Percentiles rank a stretch among this genome's conserved stretches.
Conservation (phyloP, 2,113 vertebrate species). For the Ochotona curzoniae region DNA sequence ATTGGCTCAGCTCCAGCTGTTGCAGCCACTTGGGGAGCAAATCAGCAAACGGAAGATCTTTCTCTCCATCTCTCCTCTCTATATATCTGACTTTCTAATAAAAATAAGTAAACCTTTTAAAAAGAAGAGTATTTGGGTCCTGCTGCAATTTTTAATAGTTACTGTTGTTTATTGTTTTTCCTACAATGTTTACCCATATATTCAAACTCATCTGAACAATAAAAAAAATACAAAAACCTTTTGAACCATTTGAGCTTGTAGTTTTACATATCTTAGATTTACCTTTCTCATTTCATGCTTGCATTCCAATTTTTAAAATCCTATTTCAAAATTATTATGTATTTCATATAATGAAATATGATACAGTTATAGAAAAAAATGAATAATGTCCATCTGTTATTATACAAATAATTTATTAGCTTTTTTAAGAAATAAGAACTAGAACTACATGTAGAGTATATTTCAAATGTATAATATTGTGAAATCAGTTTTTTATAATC, state of each 20-base stretch:
- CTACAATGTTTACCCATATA: neutral
- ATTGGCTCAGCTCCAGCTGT: too few species aligned
- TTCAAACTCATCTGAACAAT: neutral
- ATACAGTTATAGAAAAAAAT: neutral
- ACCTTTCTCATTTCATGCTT: neutral
- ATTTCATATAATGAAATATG: neutral
- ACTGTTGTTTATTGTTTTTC: neutral
- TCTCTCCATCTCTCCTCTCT: too few species aligned
- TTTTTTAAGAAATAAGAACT: conserved; percentile 38
- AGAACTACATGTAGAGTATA: neutral
- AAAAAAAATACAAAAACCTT: neutral
- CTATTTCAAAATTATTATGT: neutral
- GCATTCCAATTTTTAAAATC: neutral
- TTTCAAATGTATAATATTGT: neutral
- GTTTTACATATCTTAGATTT: conserved; percentile 8
- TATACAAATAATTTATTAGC: neutral
- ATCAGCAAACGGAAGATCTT: too few species aligned
- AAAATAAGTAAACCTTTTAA: too few species aligned
- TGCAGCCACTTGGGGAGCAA: too few species aligned
- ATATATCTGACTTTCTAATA: too few species aligned
- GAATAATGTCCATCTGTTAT: neutral
- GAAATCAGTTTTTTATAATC: neutral
- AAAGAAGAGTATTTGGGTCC: neutral
- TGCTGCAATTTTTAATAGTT: neutral
- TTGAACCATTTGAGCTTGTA: neutral